phyloP scores from a whole-genome alignment of 2,888 invertebrate genomes.

The Ennomos fuscantarius region DNA sequence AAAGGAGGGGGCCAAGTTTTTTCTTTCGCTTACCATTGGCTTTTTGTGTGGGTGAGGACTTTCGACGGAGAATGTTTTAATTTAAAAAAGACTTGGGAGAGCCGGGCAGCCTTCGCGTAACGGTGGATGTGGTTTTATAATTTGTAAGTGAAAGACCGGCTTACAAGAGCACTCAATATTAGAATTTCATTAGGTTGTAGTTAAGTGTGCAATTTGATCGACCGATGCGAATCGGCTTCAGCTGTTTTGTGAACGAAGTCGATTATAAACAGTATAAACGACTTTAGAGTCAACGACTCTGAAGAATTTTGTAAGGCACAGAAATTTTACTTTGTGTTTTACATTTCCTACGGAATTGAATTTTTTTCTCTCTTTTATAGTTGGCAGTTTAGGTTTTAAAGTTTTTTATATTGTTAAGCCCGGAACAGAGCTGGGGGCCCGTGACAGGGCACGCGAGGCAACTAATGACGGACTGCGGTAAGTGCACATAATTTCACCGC shows the following conservation, averaged over 20 bases:
- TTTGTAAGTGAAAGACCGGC: constrained; percentile 48
- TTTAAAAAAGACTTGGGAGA: constrained; percentile 59
- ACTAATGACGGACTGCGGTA: constrained; percentile 68
- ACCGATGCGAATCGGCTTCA: constrained; percentile 37
- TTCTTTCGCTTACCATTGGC: constrained; percentile 53
- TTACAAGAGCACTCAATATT: constrained; percentile 49
- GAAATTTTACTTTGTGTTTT: neutral
- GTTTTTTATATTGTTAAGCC: constrained; percentile 30
- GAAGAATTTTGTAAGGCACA: neutral
- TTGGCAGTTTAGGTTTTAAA: neutral
- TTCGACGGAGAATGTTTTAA: constrained; percentile 64
- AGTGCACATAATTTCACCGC: constrained; percentile 78
- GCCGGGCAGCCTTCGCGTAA: constrained; percentile 40
- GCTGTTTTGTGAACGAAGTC: constrained; percentile 14
- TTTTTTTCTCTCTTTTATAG: too few relatives aligned
- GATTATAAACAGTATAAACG: neutral
- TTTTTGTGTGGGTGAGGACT: constrained; percentile 57
- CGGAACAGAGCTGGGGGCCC: constrained; percentile 49
- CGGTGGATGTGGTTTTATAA: constrained; percentile 52
- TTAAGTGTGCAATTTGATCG: constrained; percentile 47
- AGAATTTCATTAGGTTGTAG: constrained; percentile 51
- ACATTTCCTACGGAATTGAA: too few relatives aligned
- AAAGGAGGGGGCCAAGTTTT: constrained; percentile 61
- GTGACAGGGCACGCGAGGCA: constrained; percentile 65
- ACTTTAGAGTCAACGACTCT: constrained; percentile 2